Evolutionary conservation across 1,140 invertebrate genomes (phyloP), one percentile per base, ranked within the genome.

Genomic region (Episyrphus balteatus): DNA sequence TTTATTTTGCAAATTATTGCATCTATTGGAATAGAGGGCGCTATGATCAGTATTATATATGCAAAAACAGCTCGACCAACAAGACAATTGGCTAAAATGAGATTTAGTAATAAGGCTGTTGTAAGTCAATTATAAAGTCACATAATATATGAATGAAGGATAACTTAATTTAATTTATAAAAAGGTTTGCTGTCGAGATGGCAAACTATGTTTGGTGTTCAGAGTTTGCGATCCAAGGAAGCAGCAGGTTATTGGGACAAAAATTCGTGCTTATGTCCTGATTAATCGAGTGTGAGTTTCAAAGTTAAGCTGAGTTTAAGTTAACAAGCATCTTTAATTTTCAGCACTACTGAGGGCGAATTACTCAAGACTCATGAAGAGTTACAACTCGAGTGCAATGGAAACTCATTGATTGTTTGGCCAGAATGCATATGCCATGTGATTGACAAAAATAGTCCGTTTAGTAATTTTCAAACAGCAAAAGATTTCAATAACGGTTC

Each of bases 341-440:
- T 52, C 31, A 68, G 61, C 42, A 63, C 66, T 10, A 51, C 50
- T 26, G 60, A 68, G 40, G 63, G 63, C 7, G 64, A 68, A 46
- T 14, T 53, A 5, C 40, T 59, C 12, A 64, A 63, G 53, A 54
- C 58, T 12, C 59, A 60, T 41, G 57, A 52, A 17, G 58, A 69
- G 42, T 55, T 63, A 18, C 65, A 68, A 49, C 44, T 68, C 30
- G 63, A 66, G 44, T 58, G 61, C 14, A 57, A 62, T 46, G 65
- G 65, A 1, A 53, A 59, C 21, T 72, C 71, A 34, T 66, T 81
- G 37, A 68, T 83, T 2, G 64, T 81, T 5, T 82, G 80, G 79
- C 81, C 81, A 0, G 71, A 81, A 17, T 75, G 75, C 1, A 70
- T 82, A 0, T 73, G 77, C n/a, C 80, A 82, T 63, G 67, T 73